Evolutionary conservation across 2,888 invertebrate genomes (phyloP), one percentile per base, ranked within the genome.

Genomic region (Trachelus troglodyta): DNA sequence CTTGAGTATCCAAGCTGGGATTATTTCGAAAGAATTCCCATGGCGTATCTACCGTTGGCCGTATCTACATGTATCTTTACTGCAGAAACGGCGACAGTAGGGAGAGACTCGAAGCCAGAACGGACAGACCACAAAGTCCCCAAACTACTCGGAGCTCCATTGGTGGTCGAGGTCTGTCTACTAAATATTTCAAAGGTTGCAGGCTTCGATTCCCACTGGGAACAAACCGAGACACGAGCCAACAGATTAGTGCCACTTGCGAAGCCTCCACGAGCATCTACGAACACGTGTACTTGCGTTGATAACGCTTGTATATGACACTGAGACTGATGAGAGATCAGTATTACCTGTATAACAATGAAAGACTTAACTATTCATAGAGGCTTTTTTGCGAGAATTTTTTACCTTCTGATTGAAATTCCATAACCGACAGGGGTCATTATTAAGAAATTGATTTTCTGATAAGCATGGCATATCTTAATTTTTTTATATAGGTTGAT

Each of bases 241-340:
- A 79, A 74, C 74, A 74, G 79, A 79, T 79, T 79, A 79, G 79
- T 79, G 74, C 76, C 76, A 79, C 76, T 76, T 73, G 79, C 76
- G 79, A 11, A 76, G 69, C 76, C 73, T 69, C 73, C 73, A 76
- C 73, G 76, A 76, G 73, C 73, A 73, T 73, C 40, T 76, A 34
- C 56, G 73, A 69, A 73, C 68, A 78, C 71, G 23, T 23, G 56
- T 15, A 56, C 56, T 56, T 9, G 23, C 23, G 23, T 11, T 12
- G 71, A 31, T 34, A 34, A 71, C 9, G 71, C 15, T 9, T 71
- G 23, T 71, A 31, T 12, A 71, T 34, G 4, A 34, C 31, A 31
- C 31, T 23, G 12, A 33, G 31, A 31, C 71, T 56, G 23, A 23
- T 23, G 23, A 56, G 56, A 56, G 23, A 56, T 23, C 23, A 56